Conservation (phyloP, 2,888 invertebrate genomes). For the Rapana venosa region DNA sequence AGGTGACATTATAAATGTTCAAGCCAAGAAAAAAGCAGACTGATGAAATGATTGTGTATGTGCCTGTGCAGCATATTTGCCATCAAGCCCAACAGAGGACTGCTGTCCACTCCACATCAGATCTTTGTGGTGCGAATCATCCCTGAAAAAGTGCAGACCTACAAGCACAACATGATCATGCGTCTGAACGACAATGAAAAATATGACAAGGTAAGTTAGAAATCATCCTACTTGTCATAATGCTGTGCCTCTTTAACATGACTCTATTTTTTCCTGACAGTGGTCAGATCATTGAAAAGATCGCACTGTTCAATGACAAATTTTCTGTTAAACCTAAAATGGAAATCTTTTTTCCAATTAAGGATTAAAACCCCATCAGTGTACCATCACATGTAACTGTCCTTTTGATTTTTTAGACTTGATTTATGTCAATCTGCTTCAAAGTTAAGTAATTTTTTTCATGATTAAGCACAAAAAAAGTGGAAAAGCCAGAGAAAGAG, state of each 20-base stretch:
- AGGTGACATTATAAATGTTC: no score
- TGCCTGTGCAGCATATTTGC: constrained; percentile 64
- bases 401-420: no score
- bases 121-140: constrained; percentile 72
- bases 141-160: constrained; percentile 69
- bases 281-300: background rate
- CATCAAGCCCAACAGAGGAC: constrained; percentile 74
- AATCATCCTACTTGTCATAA: background rate
- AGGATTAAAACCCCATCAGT: no score
- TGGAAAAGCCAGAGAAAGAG: no score
- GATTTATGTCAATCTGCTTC: no score
- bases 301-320: background rate
- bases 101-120: constrained; percentile 70
- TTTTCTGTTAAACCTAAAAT: background rate
- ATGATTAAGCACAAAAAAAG: no score
- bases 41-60: constrained; percentile 4
- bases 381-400: no score
- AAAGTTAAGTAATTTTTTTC: no score
- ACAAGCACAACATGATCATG: constrained; percentile 68
- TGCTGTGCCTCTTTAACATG: no score
- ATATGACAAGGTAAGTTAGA: constrained; percentile 67
- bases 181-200: constrained; percentile 73
- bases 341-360: background rate
- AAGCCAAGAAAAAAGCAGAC: no score
- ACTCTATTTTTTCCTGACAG: no score